Percentiles rank a stretch among this genome's conserved stretches.
Evolutionary conservation across 2,888 invertebrate species (phyloP).

Genomic region (Diadegma fenestrale): DNA sequence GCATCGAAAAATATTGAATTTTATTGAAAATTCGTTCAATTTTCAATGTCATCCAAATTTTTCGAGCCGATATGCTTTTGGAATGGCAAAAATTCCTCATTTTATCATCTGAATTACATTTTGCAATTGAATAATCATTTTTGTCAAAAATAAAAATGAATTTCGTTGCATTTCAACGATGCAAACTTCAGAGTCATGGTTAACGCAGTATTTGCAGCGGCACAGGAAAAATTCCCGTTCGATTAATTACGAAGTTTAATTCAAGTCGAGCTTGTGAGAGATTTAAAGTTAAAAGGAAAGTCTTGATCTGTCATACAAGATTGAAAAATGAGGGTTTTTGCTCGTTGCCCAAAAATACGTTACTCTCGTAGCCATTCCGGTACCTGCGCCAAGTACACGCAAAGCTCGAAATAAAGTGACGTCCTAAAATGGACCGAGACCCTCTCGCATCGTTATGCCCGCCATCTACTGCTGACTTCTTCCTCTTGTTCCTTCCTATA

Average conservation of each 20-base stretch:
- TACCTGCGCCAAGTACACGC: constrained; percentile 39
- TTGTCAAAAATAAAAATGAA: too few relatives aligned
- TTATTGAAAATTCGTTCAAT: too few relatives aligned
- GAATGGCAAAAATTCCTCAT: too few relatives aligned
- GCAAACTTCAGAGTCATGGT: too few relatives aligned
- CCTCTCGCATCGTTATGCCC: constrained; percentile 38
- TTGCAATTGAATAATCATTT: too few relatives aligned
- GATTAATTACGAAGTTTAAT: background rate
- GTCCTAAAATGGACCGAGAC: constrained; percentile 57
- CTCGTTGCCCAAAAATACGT: background rate
- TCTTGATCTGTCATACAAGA: constrained; percentile 7
- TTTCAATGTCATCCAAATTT: too few relatives aligned
- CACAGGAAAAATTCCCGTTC: too few relatives aligned
- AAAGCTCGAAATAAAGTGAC: constrained; percentile 48
- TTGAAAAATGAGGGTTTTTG: constrained; percentile 50
- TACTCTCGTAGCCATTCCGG: constrained; percentile 13
- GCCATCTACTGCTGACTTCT: constrained; percentile 15
- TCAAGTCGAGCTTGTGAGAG: background rate
- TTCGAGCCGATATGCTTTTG: too few relatives aligned
- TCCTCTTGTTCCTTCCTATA: constrained; percentile 34
- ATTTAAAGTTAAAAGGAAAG: background rate
- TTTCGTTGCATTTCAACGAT: too few relatives aligned
- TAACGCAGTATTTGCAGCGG: too few relatives aligned
- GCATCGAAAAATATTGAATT: too few relatives aligned
- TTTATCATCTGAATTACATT: too few relatives aligned